Evolutionary conservation across 2,797 vertebrate genomes (phyloP).

Genomic region (Tapera naevia): DNA sequence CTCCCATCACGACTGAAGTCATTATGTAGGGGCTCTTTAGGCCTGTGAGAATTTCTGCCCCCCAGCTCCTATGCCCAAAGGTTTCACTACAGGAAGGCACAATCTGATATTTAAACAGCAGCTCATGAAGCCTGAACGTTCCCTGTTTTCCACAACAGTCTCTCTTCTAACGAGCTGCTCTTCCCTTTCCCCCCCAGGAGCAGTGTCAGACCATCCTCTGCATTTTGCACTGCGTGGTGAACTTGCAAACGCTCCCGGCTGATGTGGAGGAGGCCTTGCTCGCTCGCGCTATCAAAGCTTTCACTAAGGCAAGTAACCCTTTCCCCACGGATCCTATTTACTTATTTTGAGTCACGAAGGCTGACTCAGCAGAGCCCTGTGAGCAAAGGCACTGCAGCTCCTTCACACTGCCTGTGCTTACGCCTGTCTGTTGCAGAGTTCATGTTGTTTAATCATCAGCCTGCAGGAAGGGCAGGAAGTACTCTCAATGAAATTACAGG

Average conservation of each 20-base stretch:
- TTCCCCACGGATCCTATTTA: not conserved
- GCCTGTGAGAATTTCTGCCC: not conserved
- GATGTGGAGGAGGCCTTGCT: conserved; percentile 86
- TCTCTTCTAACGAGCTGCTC: conserved; percentile 19
- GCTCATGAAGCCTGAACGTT: not conserved
- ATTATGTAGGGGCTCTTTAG: not conserved
- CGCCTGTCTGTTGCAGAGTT: not conserved
- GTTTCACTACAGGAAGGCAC: not conserved
- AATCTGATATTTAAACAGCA: not conserved
- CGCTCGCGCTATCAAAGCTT: conserved; percentile 85
- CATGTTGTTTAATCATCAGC: not conserved
- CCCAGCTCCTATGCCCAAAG: not conserved
- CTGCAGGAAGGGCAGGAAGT: not conserved
- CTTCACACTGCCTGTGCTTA: not conserved
- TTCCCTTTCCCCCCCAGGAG: conserved; percentile 76
- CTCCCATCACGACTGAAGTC: not conserved
- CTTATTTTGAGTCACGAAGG: not conserved
- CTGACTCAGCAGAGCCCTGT: not conserved
- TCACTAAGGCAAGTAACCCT: conserved; percentile 86
- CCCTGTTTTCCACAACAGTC: not conserved
- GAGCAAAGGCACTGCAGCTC: not conserved
- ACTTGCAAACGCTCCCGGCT: conserved; percentile 80
- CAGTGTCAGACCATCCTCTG: conserved; percentile 90
- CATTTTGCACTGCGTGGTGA: conserved; percentile 88
- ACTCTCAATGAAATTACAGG: not conserved